Conservation (phyloP, 1,140 invertebrate genomes). For the Caerostris extrusa region DNA sequence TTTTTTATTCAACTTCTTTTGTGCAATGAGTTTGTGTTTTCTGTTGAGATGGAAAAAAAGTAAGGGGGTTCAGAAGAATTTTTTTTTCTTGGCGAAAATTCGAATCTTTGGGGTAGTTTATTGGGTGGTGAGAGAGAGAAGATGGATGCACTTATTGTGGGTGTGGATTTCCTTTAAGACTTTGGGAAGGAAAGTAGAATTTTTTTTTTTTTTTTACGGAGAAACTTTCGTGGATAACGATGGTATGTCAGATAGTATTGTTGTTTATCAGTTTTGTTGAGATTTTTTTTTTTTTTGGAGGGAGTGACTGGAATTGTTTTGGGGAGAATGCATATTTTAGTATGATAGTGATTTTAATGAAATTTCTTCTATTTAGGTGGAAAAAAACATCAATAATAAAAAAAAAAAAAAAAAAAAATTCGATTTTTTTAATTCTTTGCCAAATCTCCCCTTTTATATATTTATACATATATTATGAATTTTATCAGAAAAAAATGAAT, state of each 20-base stretch:
- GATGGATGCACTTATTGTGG: constrained; percentile 31
- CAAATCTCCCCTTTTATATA: no score
- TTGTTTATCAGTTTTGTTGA: not conserved
- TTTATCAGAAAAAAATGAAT: no score
- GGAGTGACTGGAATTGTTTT: not conserved
- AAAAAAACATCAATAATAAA: no score
- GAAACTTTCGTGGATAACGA: not conserved
- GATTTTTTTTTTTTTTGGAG: not conserved
- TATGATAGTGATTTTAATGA: no score
- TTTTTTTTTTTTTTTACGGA: not conserved
- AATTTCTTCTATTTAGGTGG: no score
- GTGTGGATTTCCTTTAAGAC: constrained; percentile 5
- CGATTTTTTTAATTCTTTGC: no score
- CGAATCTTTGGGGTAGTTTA: not conserved
- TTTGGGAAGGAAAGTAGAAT: not conserved
- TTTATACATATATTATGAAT: no score
- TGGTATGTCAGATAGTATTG: not conserved
- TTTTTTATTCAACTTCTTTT: not conserved
- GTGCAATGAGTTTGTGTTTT: not conserved
- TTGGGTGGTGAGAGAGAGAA: not conserved
- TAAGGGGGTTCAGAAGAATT: not conserved
- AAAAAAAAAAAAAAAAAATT: no score
- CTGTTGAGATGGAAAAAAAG: not conserved
- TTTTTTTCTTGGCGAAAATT: not conserved
- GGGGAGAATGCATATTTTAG: not conserved